A percentile compares a stretch with the other conserved stretches of the same genome.
Conservation (phyloP, 2,888 invertebrate species). For the Atethmia centrago region DNA sequence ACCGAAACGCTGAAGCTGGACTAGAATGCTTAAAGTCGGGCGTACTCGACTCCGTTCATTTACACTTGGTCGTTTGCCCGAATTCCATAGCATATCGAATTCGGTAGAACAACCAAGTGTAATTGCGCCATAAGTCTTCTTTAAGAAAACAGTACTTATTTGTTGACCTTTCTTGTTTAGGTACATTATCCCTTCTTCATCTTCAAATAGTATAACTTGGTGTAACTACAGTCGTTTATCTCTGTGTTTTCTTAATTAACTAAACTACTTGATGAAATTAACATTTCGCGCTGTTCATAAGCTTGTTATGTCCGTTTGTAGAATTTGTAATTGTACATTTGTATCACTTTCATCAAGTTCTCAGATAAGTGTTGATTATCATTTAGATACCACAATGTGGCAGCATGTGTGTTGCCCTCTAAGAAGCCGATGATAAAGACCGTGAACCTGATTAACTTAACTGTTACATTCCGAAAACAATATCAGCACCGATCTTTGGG, state of each 20-base stretch:
- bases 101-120: no score
- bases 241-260: not conserved
- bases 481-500: no score
- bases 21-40: no score
- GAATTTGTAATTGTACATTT: slow-evolving; percentile 2
- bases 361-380: slow-evolving; percentile 17
- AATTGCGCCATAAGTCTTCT: no score
- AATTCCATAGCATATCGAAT: no score
- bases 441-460: not conserved
- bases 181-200: not conserved
- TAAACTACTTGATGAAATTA: not conserved
- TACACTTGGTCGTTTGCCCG: no score
- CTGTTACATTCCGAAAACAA: no score
- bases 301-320: not conserved
- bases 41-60: no score
- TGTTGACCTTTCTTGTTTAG: no score
- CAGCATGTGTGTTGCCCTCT: not conserved
- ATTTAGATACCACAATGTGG: slow-evolving; percentile 18
- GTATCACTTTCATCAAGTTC: not conserved
- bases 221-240: no score
- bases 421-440: not conserved
- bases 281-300: not conserved
- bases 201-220: not conserved
- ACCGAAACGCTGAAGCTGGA: no score
- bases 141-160: no score